Evolutionary conservation across 2,113 vertebrate species (phyloP).

Genomic region (Saccopteryx bilineata): DNA sequence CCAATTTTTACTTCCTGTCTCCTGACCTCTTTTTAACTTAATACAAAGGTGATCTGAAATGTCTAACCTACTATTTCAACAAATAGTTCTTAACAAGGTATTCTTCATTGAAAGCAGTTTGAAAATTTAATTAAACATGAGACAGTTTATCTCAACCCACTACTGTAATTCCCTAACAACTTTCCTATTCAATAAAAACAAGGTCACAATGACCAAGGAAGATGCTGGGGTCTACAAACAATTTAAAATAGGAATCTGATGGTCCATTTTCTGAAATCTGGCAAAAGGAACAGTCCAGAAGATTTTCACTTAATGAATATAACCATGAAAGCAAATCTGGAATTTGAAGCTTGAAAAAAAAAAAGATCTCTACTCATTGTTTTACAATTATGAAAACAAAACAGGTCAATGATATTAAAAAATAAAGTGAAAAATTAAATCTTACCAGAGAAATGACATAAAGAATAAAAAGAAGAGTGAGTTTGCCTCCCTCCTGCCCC

Average conservation of each 20-base stretch:
- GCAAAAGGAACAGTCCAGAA: neutral
- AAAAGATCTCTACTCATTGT: neutral
- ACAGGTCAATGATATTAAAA: neutral
- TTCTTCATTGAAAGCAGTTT: conserved; percentile 71
- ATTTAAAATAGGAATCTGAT: neutral
- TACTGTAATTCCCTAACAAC: conserved; percentile 42
- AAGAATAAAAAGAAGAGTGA: neutral
- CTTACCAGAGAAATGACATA: neutral
- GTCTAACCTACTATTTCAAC: conserved; percentile 59
- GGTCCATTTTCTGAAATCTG: neutral
- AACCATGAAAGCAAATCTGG: neutral
- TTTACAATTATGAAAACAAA: neutral
- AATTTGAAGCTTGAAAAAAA: neutral
- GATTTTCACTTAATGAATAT: neutral
- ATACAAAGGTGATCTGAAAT: conserved; percentile 72
- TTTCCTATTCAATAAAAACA: conserved; percentile 69
- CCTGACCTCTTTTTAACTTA: conserved; percentile 77
- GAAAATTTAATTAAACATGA: conserved; percentile 80
- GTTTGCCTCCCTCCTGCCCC: neutral
- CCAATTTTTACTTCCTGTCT: conserved; percentile 80
- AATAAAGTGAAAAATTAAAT: neutral
- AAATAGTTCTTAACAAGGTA: conserved; percentile 67
- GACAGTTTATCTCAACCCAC: conserved; percentile 44
- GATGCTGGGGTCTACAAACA: neutral
- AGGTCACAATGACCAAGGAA: conserved; percentile 25